Evolutionary conservation across 2,888 invertebrate genomes (phyloP), one percentile per base, ranked within the genome.

Genomic region (Platycheirus albimanus): DNA sequence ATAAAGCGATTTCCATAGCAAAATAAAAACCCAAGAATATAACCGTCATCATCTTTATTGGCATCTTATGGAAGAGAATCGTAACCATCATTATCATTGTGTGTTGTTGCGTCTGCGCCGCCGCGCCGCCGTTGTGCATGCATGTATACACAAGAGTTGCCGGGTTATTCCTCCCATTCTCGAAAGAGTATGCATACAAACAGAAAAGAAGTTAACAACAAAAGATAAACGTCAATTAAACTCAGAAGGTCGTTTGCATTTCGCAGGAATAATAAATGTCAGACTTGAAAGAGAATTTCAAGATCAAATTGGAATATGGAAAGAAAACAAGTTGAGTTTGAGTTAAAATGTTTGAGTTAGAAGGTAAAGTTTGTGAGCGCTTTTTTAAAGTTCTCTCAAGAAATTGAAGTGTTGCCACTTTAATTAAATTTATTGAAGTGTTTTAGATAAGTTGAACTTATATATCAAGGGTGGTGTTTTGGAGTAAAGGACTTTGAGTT

Each of bases 191-290:
- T 13, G n/a, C n/a, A n/a, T 24, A 17, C 17, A 36, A 36, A 13
- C n/a, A 38, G 13, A 61, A 77, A 47, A 64, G 33, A 45, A 64
- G 45, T 63, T 45, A 28, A 54, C 7, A 36, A 41, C 7, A 36
- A 41, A 36, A 63, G 54, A 36, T 58, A 66, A 71, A 51, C 24
- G 30, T 17, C 45, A 30, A 41, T 67, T 69, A 13, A 63, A 3
- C 28, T 8, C 4, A 28, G 64, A 75, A 80, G 75, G 80, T 64
- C 75, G 38, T 75, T 80, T 75, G 56, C 54, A 70, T 75, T 63
- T 75, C 54, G 69, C 66, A 54, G 13, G 41, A 19, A 30, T 24
- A 52, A 33, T 19, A 7, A 38, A 64, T 58, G 36, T 30, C 58
- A 45, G 64, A 52, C 45, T 54, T 28, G 49, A 70, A 70, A 74